Evolutionary conservation across 2,888 invertebrate species (phyloP), one percentile per base, ranked within the genome.

Genomic region (Apeira syringaria): DNA sequence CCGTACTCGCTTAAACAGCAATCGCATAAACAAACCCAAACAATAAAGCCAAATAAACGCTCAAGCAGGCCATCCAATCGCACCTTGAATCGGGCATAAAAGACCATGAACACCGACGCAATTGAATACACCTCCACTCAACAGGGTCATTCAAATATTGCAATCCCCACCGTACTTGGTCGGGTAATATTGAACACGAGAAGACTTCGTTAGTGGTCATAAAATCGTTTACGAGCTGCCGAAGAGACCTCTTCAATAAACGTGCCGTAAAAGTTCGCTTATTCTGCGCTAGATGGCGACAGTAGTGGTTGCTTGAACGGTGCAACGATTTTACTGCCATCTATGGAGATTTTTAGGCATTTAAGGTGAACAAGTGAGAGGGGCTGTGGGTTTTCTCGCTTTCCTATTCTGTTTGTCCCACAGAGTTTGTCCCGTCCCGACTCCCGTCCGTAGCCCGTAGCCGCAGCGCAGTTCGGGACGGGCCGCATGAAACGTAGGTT

Each of bases 31-130:
- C 89, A 89, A 89, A 88, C 87, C 88, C 87, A 85, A 77, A 88
- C 88, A 88, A 87, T 88, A 88, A 89, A 87, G 84, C 80, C 84
- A 88, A 89, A 88, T 89, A 89, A 89, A 88, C 89, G 80, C 79
- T 83, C 80, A 62, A 88, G 88, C 86, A 87, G 85, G 85, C 88
- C 87, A 88, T 89, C 88, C 88, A 87, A 89, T 88, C 87, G 85
- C 89, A 88, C 89, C 89, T 89, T 83, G 87, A 88, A 89, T 88
- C 87, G 86, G 84, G 84, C 84, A 89, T 89, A 88, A 88, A 88
- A 82, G 80, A 52, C 82, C 81, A 81, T 82, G 85, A 85, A 86
- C 80, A 81, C 85, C 86, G 80, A 82, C 80, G 72, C 72, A 87
- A 88, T 87, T 87, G 81, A 88, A 88, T 87, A 85, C 80, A 76